Base-by-base conservation (phyloP, 2,113 vertebrate species). In the Puma concolor region DNA sequence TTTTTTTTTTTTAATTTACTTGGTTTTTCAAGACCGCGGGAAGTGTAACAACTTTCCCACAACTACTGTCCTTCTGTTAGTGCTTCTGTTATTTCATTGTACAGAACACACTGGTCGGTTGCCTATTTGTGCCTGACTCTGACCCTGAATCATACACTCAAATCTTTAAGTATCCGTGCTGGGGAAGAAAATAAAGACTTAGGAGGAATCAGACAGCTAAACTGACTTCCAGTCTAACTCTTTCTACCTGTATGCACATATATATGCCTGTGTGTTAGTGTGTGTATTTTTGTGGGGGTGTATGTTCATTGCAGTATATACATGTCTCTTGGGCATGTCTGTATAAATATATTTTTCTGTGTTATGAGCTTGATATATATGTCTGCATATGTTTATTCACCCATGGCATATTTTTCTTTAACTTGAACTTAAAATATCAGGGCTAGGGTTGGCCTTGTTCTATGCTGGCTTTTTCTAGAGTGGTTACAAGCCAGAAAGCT, bases 1-100 rank as follows among this genome's bases (percentile, higher is more conserved):
- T 6, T 54, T 25, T 54, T 25, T 6, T 52, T 29, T 54, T 88
- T 41, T 21, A 11, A 31, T 48, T 71, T 89, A 66, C 41, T 93
- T 95, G 92, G 10, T 69, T 87, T 94, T 86, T 63, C 48, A 84
- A 92, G 83, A 89, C 29, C 23, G 54, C 71, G 63, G 48, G 67
- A 74, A 76, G 6, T 31, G 9, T 63, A 71, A 52, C 60, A 50
- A 60, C 27, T 91, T 89, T 54, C 29, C 57, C 33, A 74, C 52
- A 94, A 41, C 12, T 64, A 27, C 31, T 41, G 21, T 83, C 38
- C 93, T 96, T 19, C 44, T 86, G 71, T 90, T 80, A 60, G 14
- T 83, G 38, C 94, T 96, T 19, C 48, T 89, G 72, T 90, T 80
- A 66, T 95, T 85, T 87, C 36, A 71, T 76, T 71, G 72, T 84